Conservation (phyloP, 2,797 vertebrate genomes). For the Tarsius wallacei region DNA sequence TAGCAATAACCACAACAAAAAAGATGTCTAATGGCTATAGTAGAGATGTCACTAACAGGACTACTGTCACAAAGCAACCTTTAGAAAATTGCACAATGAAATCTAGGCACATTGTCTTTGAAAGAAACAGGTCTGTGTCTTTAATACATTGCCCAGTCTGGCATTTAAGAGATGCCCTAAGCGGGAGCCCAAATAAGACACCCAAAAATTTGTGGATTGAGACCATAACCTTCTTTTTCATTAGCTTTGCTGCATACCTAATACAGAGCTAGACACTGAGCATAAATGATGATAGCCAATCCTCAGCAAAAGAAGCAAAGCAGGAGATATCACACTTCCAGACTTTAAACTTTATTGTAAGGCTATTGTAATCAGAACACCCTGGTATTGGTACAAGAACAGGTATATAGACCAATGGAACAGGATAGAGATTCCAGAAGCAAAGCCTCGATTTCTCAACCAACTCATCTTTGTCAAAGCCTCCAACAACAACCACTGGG, state of each 20-base stretch:
- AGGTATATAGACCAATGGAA: too few relatives aligned
- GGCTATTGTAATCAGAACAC: too few relatives aligned
- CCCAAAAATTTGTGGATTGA: not conserved
- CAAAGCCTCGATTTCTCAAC: too few relatives aligned
- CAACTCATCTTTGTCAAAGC: too few relatives aligned
- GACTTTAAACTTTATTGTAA: too few relatives aligned
- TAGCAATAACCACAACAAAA: not conserved
- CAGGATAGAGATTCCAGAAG: too few relatives aligned
- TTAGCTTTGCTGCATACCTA: not conserved
- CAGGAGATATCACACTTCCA: too few relatives aligned
- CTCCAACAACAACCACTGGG: too few relatives aligned
- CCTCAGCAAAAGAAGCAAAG: too few relatives aligned
- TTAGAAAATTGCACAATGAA: slow-evolving; percentile 11
- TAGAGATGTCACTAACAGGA: not conserved
- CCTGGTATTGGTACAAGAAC: too few relatives aligned
- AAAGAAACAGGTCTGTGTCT: not conserved
- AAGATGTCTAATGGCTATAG: slow-evolving; percentile 16
- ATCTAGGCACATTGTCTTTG: not conserved
- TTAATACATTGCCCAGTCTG: not conserved
- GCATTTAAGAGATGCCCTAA: not conserved
- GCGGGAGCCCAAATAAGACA: not conserved
- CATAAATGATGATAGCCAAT: not conserved
- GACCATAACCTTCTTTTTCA: not conserved
- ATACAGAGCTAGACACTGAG: not conserved
- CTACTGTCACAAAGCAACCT: not conserved